Conservation (phyloP, 2,113 vertebrate genomes). For the Octodon degus region DNA sequence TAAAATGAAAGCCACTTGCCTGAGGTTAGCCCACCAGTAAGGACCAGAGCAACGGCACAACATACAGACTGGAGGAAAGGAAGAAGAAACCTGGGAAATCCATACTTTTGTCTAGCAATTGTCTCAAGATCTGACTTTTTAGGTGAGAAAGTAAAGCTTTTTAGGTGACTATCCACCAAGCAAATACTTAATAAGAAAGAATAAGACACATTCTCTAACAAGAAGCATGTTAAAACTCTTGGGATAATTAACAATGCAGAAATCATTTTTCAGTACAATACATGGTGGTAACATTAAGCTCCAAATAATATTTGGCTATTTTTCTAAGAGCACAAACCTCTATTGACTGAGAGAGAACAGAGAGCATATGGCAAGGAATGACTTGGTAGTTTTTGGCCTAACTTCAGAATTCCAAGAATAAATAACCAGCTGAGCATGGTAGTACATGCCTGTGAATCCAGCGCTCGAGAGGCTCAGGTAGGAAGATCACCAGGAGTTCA, state of each 20-base stretch:
- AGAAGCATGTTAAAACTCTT: neutral
- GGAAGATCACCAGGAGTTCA: neutral
- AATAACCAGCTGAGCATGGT: neutral
- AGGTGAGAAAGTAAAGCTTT: neutral
- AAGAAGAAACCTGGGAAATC: slow-evolving; percentile 15
- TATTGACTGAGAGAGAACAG: neutral
- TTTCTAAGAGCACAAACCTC: neutral
- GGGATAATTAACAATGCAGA: slow-evolving; percentile 3
- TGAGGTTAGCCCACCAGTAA: neutral
- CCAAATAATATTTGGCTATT: neutral
- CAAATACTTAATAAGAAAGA: neutral
- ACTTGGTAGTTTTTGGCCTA: slow-evolving; percentile 8
- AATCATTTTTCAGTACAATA: slow-evolving; percentile 15
- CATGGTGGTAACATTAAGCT: neutral
- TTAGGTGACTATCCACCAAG: neutral
- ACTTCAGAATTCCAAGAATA: slow-evolving; percentile 16
- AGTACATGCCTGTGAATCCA: neutral
- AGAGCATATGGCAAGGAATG: neutral
- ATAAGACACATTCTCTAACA: neutral
- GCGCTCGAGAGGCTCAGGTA: neutral
- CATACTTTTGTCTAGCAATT: neutral
- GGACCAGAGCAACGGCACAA: neutral
- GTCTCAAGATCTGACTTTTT: neutral
- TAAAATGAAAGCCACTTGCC: neutral
- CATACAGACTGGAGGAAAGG: neutral